A percentile compares a stretch with the other conserved stretches of the same genome.
Evolutionary conservation across 2,888 invertebrate genomes (phyloP).

Genomic region (Caenorhabditis wallacei): DNA sequence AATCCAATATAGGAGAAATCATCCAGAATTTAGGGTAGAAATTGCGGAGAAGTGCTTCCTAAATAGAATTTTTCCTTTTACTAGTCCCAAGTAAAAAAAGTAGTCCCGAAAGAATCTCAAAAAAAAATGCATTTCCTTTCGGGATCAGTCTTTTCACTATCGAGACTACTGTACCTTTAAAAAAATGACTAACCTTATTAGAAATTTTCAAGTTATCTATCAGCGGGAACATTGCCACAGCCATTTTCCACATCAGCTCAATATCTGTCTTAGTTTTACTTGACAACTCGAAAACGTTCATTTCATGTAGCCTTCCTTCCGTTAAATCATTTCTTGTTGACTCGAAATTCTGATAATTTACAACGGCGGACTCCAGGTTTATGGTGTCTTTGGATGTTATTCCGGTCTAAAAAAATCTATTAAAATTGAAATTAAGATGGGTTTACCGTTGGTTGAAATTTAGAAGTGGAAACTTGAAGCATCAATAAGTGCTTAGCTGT

Average conservation of each 20-base stretch:
- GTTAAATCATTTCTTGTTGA: neutral
- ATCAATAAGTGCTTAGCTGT: neutral
- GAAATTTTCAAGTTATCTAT: neutral
- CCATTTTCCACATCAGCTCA: conserved; percentile 8
- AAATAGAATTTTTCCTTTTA: neutral
- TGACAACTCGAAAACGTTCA: conserved; percentile 12
- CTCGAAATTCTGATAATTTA: conserved; percentile 6
- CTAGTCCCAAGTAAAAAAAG: too few relatives aligned
- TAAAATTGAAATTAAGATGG: too few relatives aligned
- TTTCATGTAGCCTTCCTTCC: neutral
- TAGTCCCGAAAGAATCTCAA: too few relatives aligned
- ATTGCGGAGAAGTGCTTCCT: conserved; percentile 12
- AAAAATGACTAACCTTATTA: conserved; percentile 2
- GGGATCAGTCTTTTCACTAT: too few relatives aligned
- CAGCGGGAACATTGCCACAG: neutral
- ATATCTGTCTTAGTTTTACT: conserved; percentile 1
- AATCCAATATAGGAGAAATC: conserved; percentile 12
- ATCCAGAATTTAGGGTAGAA: conserved; percentile 29
- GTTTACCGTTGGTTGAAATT: neutral
- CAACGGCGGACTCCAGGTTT: neutral
- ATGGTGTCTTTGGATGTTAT: conserved; percentile 7
- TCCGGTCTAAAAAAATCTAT: conserved; percentile 6
- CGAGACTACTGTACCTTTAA: too few relatives aligned
- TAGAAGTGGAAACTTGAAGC: neutral
- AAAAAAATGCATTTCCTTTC: too few relatives aligned